Conservation (phyloP, 1,140 invertebrate species). For the Cotesia glomerata region DNA sequence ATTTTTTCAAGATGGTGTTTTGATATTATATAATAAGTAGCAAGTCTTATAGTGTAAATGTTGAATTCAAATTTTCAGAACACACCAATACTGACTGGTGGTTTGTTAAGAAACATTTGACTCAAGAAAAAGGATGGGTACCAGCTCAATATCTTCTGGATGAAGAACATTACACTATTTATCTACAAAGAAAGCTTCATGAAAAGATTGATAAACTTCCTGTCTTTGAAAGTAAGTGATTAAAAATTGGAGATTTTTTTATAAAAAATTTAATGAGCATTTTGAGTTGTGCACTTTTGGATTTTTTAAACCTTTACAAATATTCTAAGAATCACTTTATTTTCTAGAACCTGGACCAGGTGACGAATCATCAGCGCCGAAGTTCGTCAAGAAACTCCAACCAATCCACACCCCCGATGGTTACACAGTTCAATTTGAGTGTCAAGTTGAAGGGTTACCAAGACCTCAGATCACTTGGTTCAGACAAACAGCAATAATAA, state of each 20-base stretch:
- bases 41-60: constrained; percentile 12
- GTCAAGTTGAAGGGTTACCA: constrained; percentile 87
- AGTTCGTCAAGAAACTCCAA: constrained; percentile 84
- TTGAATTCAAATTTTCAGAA: constrained; percentile 58
- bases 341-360: constrained; percentile 76
- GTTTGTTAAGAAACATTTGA: constrained; percentile 89
- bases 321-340: constrained; percentile 2
- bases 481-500: constrained; percentile 89
- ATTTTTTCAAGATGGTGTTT: neutral
- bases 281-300: no score
- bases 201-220: constrained; percentile 91
- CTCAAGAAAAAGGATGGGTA: constrained; percentile 90
- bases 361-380: constrained; percentile 79
- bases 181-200: constrained; percentile 85
- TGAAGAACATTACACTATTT: constrained; percentile 79
- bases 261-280: no score
- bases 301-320: neutral
- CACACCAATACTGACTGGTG: constrained; percentile 86
- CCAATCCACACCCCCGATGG: constrained; percentile 85
- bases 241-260: no score
- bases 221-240: constrained; percentile 85
- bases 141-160: constrained; percentile 88
- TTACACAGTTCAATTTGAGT: constrained; percentile 87
- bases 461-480: constrained; percentile 95
- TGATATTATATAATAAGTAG: neutral